Conservation (phyloP, 2,797 vertebrate species). For the Xiphorhynchus erythropygius region DNA sequence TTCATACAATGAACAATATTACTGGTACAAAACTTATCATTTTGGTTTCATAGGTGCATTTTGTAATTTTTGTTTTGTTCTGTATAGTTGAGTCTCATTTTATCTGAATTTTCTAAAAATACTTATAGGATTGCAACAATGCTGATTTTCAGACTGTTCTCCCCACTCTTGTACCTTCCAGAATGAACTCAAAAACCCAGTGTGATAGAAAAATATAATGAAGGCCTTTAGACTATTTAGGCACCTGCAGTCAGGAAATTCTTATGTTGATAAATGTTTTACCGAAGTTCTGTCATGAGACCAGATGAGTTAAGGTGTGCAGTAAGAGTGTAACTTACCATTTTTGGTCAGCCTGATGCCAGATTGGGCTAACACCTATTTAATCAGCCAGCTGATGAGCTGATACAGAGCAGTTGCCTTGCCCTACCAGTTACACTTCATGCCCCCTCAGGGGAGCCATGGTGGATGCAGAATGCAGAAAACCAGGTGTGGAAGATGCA, state of each 20-base stretch:
- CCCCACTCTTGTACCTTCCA: not conserved
- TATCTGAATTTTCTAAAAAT: not conserved
- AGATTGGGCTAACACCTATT: fast-evolving
- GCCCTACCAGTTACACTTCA: not conserved
- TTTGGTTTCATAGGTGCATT: not conserved
- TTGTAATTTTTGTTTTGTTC: not conserved
- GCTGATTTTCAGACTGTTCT: not conserved
- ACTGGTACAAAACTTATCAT: not conserved
- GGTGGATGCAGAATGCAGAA: not conserved
- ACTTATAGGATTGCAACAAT: fast-evolving
- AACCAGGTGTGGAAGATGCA: fast-evolving
- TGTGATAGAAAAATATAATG: not conserved
- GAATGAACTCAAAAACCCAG: not conserved
- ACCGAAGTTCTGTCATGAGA: not conserved
- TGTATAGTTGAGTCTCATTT: not conserved
- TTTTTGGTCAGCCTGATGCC: not conserved
- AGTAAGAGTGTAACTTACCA: fast-evolving
- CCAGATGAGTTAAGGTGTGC: fast-evolving
- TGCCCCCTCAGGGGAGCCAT: not conserved
- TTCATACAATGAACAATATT: not conserved
- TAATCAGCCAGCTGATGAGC: not conserved
- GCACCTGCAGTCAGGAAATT: fast-evolving
- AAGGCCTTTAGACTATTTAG: not conserved
- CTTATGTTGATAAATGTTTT: not conserved
- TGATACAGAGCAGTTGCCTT: fast-evolving